These are phyloP conservation scores for Glaucidium brasilianum DNA, from an alignment of 2,113 vertebrate genomes.

Conservation along the genomic window DNA sequence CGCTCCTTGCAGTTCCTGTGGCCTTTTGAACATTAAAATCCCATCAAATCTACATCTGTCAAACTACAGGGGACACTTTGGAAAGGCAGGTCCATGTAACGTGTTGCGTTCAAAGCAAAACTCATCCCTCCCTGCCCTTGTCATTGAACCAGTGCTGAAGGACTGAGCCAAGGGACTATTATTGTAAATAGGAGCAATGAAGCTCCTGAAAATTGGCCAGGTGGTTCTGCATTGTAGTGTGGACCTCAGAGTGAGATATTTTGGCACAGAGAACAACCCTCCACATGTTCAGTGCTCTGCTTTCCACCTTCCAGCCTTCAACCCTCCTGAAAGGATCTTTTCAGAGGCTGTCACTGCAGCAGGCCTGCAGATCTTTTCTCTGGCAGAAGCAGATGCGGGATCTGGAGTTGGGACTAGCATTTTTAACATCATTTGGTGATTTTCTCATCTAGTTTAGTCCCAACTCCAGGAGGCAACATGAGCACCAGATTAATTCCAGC, in stretches of 20 bases:
- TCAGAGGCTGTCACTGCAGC: rapidly evolving
- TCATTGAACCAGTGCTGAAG: not conserved
- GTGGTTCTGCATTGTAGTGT: not conserved
- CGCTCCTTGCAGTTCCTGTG: not conserved
- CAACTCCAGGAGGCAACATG: not conserved
- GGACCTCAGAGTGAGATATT: not conserved
- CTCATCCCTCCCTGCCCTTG: not conserved
- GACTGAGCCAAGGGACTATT: not conserved
- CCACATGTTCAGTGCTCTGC: rapidly evolving
- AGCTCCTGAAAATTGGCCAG: not conserved
- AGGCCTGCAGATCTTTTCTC: not conserved
- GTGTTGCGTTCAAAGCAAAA: rapidly evolving
- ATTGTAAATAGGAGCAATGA: not conserved
- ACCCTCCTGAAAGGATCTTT: not conserved
- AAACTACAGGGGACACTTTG: not conserved
- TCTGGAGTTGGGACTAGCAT: not conserved
- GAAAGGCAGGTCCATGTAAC: not conserved
- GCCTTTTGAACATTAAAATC: not conserved
- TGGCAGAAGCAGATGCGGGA: not conserved
- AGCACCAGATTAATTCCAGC: not conserved
- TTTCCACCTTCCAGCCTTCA: not conserved
- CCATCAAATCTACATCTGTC: not conserved
- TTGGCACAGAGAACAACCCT: not conserved
- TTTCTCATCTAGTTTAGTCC: not conserved
- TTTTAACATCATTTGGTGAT: not conserved